phyloP scores from a whole-genome alignment of 1,140 invertebrate genomes.

The Antheraea pernyi region DNA sequence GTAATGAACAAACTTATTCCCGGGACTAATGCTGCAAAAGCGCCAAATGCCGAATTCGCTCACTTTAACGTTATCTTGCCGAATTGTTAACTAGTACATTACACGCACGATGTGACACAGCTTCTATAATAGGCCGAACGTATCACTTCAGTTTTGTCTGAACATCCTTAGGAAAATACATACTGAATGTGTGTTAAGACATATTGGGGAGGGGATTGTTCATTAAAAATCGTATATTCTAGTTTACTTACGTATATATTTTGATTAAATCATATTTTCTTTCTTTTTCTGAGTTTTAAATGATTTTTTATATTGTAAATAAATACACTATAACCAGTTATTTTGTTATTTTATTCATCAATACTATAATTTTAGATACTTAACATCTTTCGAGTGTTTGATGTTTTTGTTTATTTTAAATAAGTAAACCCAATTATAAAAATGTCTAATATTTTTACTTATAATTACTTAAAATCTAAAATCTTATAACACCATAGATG shows the following conservation, averaged over 20 bases:
- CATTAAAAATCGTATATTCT: slow-evolving; percentile 55
- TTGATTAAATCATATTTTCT: too few species aligned
- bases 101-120: slow-evolving; percentile 33
- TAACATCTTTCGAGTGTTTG: too few species aligned
- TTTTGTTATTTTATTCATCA: too few species aligned
- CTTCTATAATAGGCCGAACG: slow-evolving; percentile 46
- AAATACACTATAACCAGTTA: too few species aligned
- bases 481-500: background rate
- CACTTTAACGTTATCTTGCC: slow-evolving; percentile 55
- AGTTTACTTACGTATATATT: slow-evolving; percentile 18
- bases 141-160: slow-evolving; percentile 65
- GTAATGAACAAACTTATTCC: slow-evolving; percentile 78
- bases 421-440: too few species aligned
- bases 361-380: too few species aligned
- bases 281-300: too few species aligned
- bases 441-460: too few species aligned
- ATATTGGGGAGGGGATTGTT: slow-evolving; percentile 49
- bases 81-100: slow-evolving; percentile 52
- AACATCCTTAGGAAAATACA: slow-evolving; percentile 47
- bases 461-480: background rate
- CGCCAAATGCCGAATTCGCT: slow-evolving; percentile 59
- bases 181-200: slow-evolving; percentile 56
- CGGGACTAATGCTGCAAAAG: slow-evolving; percentile 64
- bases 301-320: too few species aligned
- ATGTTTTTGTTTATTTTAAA: too few species aligned